Percentiles rank a stretch among this genome's conserved stretches.
Conservation (phyloP, 2,888 invertebrate species). For the Acleris emargana region DNA sequence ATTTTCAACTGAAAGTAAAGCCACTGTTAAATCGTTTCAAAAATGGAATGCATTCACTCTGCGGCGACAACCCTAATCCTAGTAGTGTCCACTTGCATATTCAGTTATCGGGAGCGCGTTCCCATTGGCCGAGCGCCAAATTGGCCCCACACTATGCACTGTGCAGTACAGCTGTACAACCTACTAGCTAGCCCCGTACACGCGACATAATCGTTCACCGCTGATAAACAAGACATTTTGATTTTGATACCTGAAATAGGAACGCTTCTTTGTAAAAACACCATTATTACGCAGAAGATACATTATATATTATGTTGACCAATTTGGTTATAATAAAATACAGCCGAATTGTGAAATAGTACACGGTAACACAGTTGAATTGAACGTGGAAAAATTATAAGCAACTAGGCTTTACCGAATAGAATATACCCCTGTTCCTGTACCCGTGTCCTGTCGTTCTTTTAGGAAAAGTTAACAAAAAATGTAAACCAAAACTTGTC, state of each 20-base stretch:
- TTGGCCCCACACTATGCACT: conserved; percentile 50
- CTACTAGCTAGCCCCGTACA: conserved; percentile 36
- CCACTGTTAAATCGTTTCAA: conserved; percentile 24
- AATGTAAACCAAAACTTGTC: too few relatives aligned
- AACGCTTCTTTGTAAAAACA: background rate
- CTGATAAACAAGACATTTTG: conserved; percentile 42
- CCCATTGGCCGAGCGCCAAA: conserved; percentile 72
- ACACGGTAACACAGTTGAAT: too few relatives aligned
- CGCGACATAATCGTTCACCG: conserved; percentile 54
- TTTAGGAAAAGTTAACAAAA: too few relatives aligned
- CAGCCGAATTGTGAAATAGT: too few relatives aligned
- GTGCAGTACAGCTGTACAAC: conserved; percentile 18
- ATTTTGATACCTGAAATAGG: conserved; percentile 13
- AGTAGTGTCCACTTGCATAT: conserved; percentile 65
- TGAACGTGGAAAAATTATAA: too few relatives aligned
- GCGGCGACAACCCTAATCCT: conserved; percentile 52
- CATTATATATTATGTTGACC: too few relatives aligned
- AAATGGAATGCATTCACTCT: conserved; percentile 30
- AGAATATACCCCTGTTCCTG: too few relatives aligned
- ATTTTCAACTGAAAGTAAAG: conserved; percentile 13
- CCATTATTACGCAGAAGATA: too few relatives aligned
- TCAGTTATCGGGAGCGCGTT: conserved; percentile 70
- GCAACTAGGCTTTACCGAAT: too few relatives aligned
- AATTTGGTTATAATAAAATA: too few relatives aligned
- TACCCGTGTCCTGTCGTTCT: too few relatives aligned